phyloP scores from a whole-genome alignment of 2,888 invertebrate species.

The Sympetrum striolatum region DNA sequence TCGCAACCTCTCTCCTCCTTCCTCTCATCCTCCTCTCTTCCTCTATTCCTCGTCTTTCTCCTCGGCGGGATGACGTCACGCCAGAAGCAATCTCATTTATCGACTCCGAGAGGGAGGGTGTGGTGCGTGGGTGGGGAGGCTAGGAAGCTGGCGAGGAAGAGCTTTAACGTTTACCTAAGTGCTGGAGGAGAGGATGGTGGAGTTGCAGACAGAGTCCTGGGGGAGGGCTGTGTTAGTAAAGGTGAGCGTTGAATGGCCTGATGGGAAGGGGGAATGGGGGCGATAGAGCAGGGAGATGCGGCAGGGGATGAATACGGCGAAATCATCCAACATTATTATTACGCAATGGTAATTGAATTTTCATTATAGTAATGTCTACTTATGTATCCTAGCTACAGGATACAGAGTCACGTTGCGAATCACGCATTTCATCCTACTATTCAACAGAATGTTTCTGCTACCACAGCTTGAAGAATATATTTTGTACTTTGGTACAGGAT shows the following conservation, averaged over 20 bases:
- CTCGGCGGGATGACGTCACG: background rate
- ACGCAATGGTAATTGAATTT: too few species aligned
- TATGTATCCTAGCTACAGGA: too few species aligned
- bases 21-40: background rate
- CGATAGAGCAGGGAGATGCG: background rate
- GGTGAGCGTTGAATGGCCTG: background rate
- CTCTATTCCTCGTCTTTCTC: background rate
- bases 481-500: too few species aligned
- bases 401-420: too few species aligned
- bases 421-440: too few species aligned
- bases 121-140: background rate
- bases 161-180: background rate
- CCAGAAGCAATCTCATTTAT: background rate
- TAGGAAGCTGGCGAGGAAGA: background rate
- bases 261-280: background rate
- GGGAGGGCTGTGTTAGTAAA: background rate
- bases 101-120: background rate
- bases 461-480: too few species aligned
- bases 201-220: background rate
- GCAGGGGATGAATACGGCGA: background rate
- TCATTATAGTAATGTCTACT: too few species aligned
- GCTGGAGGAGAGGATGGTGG: background rate
- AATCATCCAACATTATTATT: background rate
- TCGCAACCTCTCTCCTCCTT: background rate
- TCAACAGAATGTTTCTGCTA: too few species aligned